phyloP scores from a whole-genome alignment of 64 coral and sea anemone genomes.

The Montipora capricornis region DNA sequence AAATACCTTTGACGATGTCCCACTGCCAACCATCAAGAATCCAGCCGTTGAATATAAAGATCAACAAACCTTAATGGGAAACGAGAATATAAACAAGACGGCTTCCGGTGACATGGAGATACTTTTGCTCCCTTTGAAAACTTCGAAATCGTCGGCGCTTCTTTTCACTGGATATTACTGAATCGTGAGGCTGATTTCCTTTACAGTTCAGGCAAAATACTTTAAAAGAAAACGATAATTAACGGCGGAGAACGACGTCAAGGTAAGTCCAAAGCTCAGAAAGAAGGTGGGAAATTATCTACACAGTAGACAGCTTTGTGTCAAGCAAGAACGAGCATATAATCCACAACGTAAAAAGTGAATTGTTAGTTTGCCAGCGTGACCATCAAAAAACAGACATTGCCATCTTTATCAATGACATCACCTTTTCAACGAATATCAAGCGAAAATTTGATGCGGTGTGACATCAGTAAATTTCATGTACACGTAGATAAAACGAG shows the following conservation, averaged over 20 bases:
- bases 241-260: neutral
- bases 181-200: neutral
- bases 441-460: neutral
- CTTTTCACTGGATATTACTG: neutral
- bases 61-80: neutral
- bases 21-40: neutral
- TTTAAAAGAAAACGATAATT: neutral
- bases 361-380: neutral
- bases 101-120: slow-evolving; percentile 27
- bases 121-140: neutral
- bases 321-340: neutral
- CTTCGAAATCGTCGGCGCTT: neutral
- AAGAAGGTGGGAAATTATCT: neutral
- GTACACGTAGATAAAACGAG: neutral
- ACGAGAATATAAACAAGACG: slow-evolving; percentile 13
- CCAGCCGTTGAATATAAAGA: neutral
- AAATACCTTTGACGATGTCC: slow-evolving; percentile 19
- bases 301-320: neutral
- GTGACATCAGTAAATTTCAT: neutral
- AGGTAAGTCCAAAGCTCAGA: neutral
- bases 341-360: neutral
- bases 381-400: neutral
- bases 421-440: neutral
- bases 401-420: slow-evolving; percentile 18
- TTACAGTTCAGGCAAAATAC: neutral